Conservation (phyloP, 2,888 invertebrate species). For the Ganaspis brasiliensis region DNA sequence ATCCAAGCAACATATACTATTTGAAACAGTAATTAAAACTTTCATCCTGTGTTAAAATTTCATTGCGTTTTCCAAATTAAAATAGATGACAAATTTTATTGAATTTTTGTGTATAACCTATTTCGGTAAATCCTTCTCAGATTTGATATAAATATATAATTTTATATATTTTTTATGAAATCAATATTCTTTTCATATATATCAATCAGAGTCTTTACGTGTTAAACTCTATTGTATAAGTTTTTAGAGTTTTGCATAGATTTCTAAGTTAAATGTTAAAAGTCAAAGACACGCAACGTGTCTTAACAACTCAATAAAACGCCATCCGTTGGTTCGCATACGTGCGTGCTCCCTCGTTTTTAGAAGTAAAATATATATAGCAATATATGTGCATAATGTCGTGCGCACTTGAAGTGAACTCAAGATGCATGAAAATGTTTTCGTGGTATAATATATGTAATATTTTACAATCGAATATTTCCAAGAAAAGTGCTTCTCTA, state of each 20-base stretch:
- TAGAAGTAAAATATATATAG: conserved; percentile 61
- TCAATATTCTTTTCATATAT: too few species aligned
- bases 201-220: too few species aligned
- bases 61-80: too few species aligned
- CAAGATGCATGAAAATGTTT: conserved; percentile 20
- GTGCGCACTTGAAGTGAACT: not conserved
- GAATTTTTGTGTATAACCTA: too few species aligned
- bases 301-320: conserved; percentile 47
- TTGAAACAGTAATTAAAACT: too few species aligned
- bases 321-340: conserved; percentile 41
- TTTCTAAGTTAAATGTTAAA: not conserved
- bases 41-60: too few species aligned
- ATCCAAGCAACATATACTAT: too few species aligned
- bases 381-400: not conserved
- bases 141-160: too few species aligned
- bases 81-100: too few species aligned
- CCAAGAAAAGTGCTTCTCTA: conserved; percentile 5
- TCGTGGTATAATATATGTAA: conserved; percentile 6
- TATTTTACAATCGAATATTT: conserved; percentile 12
- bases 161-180: too few species aligned
- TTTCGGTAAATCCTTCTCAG: too few species aligned
- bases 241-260: conserved; percentile 32
- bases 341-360: conserved; percentile 54
- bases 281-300: not conserved
- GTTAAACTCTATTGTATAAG: too few species aligned